A percentile compares a stretch with the other conserved stretches of the same genome.
Conservation (phyloP, 2,888 invertebrate species). For the Stramonita haemastoma region DNA sequence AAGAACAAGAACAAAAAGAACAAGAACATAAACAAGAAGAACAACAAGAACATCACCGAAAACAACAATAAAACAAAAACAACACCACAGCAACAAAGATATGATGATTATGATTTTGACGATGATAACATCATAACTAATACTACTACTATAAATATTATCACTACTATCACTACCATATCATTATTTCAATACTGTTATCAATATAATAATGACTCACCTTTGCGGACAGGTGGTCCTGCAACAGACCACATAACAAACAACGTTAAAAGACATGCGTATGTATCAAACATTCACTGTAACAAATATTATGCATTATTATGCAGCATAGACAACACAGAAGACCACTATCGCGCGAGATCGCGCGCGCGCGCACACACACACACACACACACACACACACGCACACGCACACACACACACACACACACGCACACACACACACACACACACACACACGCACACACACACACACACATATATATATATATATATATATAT, state of each 20-base stretch:
- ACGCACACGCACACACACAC: neutral
- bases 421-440: too few species aligned
- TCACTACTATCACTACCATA: neutral
- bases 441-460: neutral
- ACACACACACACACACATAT: neutral
- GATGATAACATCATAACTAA: too few species aligned
- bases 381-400: neutral
- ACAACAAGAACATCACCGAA: too few species aligned
- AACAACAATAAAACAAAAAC: too few species aligned
- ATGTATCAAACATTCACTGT: neutral
- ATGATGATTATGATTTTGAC: too few species aligned
- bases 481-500: neutral
- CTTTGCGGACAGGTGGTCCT: neutral
- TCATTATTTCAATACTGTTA: too few species aligned
- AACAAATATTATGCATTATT: too few species aligned
- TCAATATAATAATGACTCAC: neutral
- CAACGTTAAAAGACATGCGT: neutral
- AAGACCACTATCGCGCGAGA: too few species aligned
- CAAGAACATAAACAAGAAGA: too few species aligned
- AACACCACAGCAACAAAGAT: too few species aligned
- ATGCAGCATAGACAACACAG: neutral
- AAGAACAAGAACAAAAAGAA: too few species aligned
- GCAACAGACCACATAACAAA: neutral
- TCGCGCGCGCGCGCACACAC: too few species aligned
- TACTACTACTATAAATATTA: neutral